Conservation (phyloP, 2,797 vertebrate species). For the Choloepus didactylus region DNA sequence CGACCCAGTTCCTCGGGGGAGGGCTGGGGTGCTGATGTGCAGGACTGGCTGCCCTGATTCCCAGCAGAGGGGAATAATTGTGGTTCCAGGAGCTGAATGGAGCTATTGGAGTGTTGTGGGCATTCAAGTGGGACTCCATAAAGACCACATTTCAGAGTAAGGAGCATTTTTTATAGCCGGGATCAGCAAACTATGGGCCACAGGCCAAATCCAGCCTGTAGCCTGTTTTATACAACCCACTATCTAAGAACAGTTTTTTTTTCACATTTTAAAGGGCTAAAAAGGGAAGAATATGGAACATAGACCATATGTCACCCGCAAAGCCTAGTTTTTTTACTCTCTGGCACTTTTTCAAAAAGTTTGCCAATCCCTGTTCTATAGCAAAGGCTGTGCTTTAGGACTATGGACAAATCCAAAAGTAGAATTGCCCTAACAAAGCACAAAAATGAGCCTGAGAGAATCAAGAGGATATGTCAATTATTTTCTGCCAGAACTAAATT, state of each 20-base stretch:
- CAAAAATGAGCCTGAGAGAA: background rate
- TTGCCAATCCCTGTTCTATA: background rate
- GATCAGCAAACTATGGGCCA: background rate
- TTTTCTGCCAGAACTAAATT: background rate
- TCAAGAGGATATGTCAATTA: background rate
- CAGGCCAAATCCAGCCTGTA: background rate
- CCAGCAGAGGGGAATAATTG: background rate
- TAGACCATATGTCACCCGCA: background rate
- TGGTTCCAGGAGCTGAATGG: background rate
- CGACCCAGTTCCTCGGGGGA: no score
- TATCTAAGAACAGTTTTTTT: background rate
- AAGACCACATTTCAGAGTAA: background rate
- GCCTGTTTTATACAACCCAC: background rate
- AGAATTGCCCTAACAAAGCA: background rate
- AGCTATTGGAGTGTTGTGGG: background rate
- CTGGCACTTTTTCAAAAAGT: background rate
- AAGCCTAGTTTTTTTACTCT: background rate
- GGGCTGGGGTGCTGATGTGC: accelerated
- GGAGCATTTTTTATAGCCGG: background rate
- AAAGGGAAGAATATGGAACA: background rate
- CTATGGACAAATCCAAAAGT: background rate
- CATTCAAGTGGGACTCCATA: background rate
- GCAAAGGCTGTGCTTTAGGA: background rate
- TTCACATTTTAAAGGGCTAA: background rate
- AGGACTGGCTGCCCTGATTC: background rate